Evolutionary conservation across 1,140 invertebrate genomes (phyloP).

Genomic region (Holotrichia oblita): DNA sequence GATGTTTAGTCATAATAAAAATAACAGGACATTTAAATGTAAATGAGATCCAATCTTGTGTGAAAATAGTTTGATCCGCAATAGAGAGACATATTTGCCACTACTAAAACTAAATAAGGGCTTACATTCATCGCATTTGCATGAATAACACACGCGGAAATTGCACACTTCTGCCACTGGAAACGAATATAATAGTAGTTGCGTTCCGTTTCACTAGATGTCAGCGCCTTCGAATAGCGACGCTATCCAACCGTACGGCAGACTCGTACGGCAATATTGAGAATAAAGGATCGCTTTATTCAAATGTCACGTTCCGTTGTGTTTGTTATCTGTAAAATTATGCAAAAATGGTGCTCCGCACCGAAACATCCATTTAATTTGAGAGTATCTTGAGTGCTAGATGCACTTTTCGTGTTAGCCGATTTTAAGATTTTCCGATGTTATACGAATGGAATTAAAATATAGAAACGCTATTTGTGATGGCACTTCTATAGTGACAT

Average conservation of each 20-base stretch:
- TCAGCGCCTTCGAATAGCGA: neutral
- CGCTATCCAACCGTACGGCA: neutral
- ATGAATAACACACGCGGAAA: neutral
- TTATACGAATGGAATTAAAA: neutral
- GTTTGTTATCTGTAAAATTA: slow-evolving; percentile 28
- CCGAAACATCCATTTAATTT: slow-evolving; percentile 18
- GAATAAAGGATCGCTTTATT: slow-evolving; percentile 27
- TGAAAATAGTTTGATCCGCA: no score
- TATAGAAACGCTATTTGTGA: neutral
- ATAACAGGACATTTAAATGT: no score
- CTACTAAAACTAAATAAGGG: neutral
- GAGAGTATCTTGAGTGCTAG: slow-evolving; percentile 2
- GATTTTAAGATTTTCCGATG: neutral
- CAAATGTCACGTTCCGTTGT: slow-evolving; percentile 8
- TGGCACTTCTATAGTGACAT: neutral
- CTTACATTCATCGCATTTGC: neutral
- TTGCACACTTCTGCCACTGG: neutral
- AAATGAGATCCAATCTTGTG: no score
- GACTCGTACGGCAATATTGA: slow-evolving; percentile 1
- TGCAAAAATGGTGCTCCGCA: slow-evolving; percentile 9
- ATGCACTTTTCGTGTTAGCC: neutral
- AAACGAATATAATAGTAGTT: slow-evolving; percentile 12
- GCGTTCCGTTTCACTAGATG: slow-evolving; percentile 12
- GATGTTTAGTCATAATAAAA: no score
- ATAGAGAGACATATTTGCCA: neutral